Percentiles rank a stretch among this genome's conserved stretches.
Evolutionary conservation across 2,113 vertebrate genomes (phyloP).

Genomic region (Otis tarda): DNA sequence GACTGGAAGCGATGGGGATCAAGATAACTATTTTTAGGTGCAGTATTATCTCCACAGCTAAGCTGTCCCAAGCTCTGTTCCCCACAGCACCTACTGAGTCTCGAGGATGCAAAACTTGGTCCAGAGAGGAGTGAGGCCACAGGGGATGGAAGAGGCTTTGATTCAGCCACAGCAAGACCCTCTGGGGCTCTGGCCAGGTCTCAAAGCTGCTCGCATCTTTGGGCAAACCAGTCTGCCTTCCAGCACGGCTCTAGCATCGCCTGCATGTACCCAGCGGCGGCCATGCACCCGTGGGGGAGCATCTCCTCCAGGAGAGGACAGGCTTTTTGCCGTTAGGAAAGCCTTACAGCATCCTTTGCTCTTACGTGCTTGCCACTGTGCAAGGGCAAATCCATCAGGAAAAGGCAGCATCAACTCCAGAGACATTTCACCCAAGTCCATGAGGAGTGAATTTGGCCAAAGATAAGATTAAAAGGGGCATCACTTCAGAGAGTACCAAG

Average conservation of each 20-base stretch:
- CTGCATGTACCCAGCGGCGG: neutral
- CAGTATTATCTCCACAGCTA: neutral
- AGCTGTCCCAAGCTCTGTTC: neutral
- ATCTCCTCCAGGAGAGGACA: neutral
- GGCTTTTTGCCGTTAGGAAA: neutral
- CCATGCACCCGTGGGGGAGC: neutral
- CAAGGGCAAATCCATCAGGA: neutral
- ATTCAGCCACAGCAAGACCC: neutral
- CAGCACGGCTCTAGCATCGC: neutral
- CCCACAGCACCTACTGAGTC: neutral
- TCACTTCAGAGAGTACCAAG: neutral
- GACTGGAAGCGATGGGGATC: neutral
- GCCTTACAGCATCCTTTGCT: neutral
- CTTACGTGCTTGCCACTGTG: neutral
- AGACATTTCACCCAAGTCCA: neutral
- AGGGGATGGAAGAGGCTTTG: neutral
- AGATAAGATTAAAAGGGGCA: neutral
- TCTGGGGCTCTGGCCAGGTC: neutral
- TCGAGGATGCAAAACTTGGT: neutral
- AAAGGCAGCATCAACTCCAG: neutral
- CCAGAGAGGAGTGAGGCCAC: neutral
- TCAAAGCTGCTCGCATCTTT: neutral
- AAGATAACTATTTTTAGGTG: neutral
- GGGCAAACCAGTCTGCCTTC: neutral
- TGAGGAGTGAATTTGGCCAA: neutral